A percentile compares a stretch with the other conserved stretches of the same genome.
phyloP scores from a whole-genome alignment of 2,797 vertebrate species.

The Brachyrhaphis roseni region DNA sequence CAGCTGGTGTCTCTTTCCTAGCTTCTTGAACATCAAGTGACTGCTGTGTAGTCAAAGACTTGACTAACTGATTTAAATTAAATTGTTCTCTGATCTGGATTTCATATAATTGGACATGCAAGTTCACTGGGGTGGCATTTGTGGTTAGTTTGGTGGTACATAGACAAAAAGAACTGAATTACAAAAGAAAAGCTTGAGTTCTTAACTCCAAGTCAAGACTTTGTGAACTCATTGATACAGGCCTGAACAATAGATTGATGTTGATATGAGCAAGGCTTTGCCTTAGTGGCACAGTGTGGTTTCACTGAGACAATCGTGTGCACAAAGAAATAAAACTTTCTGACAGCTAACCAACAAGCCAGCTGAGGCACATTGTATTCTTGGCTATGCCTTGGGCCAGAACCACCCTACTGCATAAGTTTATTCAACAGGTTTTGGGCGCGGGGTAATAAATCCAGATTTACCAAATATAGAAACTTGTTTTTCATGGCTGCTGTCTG shows the following conservation, averaged over 20 bases:
- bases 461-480: conserved; percentile 35
- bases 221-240: conserved; percentile 9
- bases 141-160: not conserved
- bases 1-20: too few species aligned
- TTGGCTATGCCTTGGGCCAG: conserved; percentile 42
- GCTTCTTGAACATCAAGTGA: not conserved
- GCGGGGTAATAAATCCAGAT: conserved; percentile 33
- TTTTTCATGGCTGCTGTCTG: conserved; percentile 56
- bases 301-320: conserved; percentile 12
- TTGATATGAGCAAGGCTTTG: conserved; percentile 9
- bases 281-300: conserved; percentile 25
- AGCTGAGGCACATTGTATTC: conserved; percentile 59
- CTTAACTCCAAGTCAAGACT: not conserved
- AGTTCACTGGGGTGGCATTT: not conserved
- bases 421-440: conserved; percentile 52
- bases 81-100: not conserved
- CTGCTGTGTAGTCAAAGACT: not conserved
- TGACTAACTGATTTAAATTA: not conserved
- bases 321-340: conserved; percentile 18
- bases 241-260: conserved; percentile 9
- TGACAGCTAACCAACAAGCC: conserved; percentile 49
- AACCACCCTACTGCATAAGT: conserved; percentile 59
- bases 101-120: not conserved
- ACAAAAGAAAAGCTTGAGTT: not conserved
- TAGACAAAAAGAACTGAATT: not conserved